Conservation (phyloP, 2,797 vertebrate species). For the Epinephelus awoara region DNA sequence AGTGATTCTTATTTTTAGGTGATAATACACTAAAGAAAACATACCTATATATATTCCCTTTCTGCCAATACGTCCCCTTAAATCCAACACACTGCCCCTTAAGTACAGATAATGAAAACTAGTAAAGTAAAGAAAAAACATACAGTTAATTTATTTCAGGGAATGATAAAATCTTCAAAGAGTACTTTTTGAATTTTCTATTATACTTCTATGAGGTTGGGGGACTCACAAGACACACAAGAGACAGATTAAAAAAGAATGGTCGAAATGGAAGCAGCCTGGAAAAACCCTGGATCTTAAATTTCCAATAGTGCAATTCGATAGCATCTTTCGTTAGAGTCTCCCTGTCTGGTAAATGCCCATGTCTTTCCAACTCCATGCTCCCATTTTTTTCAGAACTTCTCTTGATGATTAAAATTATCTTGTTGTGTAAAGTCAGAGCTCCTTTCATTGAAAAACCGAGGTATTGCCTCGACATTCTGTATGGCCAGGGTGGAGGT, state of each 20-base stretch:
- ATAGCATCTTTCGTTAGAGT: conserved; percentile 24
- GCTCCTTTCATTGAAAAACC: not conserved
- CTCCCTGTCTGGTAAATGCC: conserved; percentile 22
- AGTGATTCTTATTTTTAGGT: too few species aligned
- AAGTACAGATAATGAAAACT: conserved; percentile 9
- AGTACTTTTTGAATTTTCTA: not conserved
- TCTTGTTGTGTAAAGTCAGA: conserved; percentile 9
- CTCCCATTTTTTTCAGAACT: not conserved
- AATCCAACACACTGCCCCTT: too few species aligned
- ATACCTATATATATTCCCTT: too few species aligned
- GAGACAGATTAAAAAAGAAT: not conserved
- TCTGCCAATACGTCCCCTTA: too few species aligned
- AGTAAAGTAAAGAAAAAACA: not conserved
- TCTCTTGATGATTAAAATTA: not conserved
- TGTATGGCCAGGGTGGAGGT: not conserved
- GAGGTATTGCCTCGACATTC: not conserved
- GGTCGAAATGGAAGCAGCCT: conserved; percentile 22
- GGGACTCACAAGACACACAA: not conserved
- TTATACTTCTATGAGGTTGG: conserved; percentile 1
- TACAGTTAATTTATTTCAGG: conserved; percentile 18
- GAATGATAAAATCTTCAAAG: conserved; percentile 10
- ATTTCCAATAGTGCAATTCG: conserved; percentile 25
- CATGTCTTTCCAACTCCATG: conserved; percentile 14
- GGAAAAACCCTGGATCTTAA: conserved; percentile 28
- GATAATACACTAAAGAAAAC: too few species aligned